phyloP scores from a whole-genome alignment of 2,888 invertebrate species.

The Gymnocheta viridis region DNA sequence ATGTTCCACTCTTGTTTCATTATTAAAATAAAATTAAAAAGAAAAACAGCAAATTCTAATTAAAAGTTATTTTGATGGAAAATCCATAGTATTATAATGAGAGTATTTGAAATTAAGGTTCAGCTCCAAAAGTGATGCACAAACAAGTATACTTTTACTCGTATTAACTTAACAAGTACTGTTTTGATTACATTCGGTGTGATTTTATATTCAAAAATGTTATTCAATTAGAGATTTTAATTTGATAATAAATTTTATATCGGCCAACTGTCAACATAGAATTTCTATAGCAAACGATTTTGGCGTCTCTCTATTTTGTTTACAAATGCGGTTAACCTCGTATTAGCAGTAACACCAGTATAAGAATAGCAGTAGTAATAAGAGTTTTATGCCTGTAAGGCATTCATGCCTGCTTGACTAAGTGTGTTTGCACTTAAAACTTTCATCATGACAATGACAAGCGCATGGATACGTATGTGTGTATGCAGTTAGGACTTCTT shows the following conservation, averaged over 20 bases:
- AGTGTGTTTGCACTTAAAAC: slow-evolving; percentile 30
- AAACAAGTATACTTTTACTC: background rate
- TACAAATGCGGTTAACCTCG: slow-evolving; percentile 25
- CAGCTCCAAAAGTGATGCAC: background rate
- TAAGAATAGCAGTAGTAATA: background rate
- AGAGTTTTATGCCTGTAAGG: slow-evolving; percentile 1
- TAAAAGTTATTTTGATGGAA: slow-evolving; percentile 34
- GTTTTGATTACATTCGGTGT: background rate
- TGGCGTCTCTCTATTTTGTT: slow-evolving; percentile 1
- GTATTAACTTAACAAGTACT: background rate
- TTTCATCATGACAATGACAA: slow-evolving; percentile 37
- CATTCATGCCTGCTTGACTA: background rate
- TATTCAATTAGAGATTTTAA: slow-evolving; percentile 37
- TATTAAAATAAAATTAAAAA: background rate
- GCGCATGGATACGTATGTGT: background rate
- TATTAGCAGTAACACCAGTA: background rate
- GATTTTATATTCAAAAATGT: slow-evolving; percentile 8
- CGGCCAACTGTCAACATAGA: background rate
- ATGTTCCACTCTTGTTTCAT: slow-evolving; percentile 20
- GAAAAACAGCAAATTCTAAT: slow-evolving; percentile 32
- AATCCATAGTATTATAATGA: slow-evolving; percentile 30
- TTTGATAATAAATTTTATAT: slow-evolving; percentile 26
- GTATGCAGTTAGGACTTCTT: background rate
- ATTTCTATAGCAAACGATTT: background rate
- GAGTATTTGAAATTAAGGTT: slow-evolving; percentile 18